phyloP scores from a whole-genome alignment of 2,113 vertebrate species.

The Lampris megalopsis region DNA sequence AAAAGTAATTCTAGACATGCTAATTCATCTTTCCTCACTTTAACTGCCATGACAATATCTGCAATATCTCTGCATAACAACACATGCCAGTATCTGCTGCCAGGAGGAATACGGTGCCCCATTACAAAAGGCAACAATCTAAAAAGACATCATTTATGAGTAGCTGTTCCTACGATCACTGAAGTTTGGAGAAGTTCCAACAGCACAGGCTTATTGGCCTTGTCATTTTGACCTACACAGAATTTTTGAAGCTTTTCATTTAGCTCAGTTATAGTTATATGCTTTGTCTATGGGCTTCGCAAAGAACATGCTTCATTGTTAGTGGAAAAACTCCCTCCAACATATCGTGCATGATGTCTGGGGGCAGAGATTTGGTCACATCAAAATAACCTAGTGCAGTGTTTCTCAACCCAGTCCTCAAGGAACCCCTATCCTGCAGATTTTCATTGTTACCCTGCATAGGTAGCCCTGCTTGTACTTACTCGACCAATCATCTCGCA shows the following conservation, averaged over 20 bases:
- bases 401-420: too few relatives aligned
- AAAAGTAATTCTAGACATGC: conserved; percentile 10
- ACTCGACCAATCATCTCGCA: too few relatives aligned
- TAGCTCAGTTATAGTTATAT: conserved; percentile 12
- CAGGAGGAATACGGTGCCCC: neutral
- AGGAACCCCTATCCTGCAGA: too few relatives aligned
- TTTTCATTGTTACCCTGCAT: too few relatives aligned
- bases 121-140: conserved; percentile 14
- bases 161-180: neutral
- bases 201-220: neutral
- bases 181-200: neutral
- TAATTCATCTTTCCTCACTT: neutral
- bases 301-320: conserved; percentile 25
- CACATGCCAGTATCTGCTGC: conserved; percentile 13
- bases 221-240: conserved; percentile 11
- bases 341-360: conserved; percentile 22
- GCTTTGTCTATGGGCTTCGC: conserved; percentile 35
- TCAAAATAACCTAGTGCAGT: too few relatives aligned
- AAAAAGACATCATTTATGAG: conserved; percentile 28
- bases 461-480: too few relatives aligned
- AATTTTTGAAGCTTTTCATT: conserved; percentile 8
- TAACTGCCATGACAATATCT: conserved; percentile 21
- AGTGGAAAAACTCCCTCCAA: conserved; percentile 31
- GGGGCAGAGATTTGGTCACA: too few relatives aligned
- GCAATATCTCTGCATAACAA: conserved; percentile 9